Conservation (phyloP, 2,113 vertebrate species). For the Chloropsis hardwickii region DNA sequence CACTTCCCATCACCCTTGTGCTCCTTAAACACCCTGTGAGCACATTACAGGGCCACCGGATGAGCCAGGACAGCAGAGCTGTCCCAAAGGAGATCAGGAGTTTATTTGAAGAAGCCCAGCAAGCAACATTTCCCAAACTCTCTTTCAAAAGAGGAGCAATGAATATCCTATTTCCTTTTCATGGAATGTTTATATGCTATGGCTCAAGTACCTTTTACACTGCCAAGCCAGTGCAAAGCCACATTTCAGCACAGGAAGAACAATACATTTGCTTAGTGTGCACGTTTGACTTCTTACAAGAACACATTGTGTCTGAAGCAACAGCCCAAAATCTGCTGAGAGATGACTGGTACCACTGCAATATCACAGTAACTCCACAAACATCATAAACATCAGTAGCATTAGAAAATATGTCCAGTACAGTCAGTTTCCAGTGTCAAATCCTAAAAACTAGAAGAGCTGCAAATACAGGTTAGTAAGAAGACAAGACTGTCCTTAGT, state of each 20-base stretch:
- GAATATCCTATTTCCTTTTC: neutral
- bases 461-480: neutral
- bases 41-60: neutral
- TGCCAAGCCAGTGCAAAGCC: neutral
- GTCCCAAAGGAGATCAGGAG: neutral
- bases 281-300: neutral
- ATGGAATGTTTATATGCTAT: neutral
- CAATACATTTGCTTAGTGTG: neutral
- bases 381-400: neutral
- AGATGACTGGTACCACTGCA: neutral
- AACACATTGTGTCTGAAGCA: neutral
- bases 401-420: neutral
- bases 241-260: neutral
- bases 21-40: neutral
- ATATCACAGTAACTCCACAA: neutral
- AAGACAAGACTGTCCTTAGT: neutral
- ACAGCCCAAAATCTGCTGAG: neutral
- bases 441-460: neutral
- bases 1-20: neutral
- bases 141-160: neutral
- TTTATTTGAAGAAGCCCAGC: neutral
- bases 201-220: neutral
- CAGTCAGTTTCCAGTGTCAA: neutral
- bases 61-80: neutral
- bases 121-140: neutral